Conservation (phyloP, 2,888 invertebrate genomes). For the Plagodis pulveraria region DNA sequence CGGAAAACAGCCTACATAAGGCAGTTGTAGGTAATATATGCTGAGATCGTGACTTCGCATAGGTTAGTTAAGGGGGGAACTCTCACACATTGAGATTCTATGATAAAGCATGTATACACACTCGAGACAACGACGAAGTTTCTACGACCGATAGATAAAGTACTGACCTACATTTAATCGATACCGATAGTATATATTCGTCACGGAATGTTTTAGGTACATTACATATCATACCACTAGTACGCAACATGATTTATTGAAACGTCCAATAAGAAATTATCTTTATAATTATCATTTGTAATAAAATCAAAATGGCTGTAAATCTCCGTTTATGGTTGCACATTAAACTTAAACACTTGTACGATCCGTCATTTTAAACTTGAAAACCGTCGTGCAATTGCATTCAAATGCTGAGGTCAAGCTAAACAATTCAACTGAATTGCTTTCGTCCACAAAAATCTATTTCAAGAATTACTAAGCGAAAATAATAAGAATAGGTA, state of each 20-base stretch:
- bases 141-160: constrained; percentile 10
- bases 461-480: constrained; percentile 2
- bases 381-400: constrained; percentile 2
- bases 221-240: not conserved
- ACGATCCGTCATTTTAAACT: constrained; percentile 1
- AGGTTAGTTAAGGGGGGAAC: constrained; percentile 15
- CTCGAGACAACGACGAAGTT: constrained; percentile 15
- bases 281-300: constrained; percentile 9
- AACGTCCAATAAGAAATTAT: constrained; percentile 8
- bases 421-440: not conserved
- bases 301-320: constrained; percentile 12
- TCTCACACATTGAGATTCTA: constrained; percentile 34
- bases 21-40: not conserved
- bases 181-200: constrained; percentile 8
- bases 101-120: constrained; percentile 56
- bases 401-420: constrained; percentile 9
- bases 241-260: constrained; percentile 6
- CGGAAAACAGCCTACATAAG: too few species aligned
- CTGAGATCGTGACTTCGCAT: constrained; percentile 13
- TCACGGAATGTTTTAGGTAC: not conserved
- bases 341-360: constrained; percentile 12
- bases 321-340: constrained; percentile 5
- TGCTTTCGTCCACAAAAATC: constrained; percentile 3
- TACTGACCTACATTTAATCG: constrained; percentile 14
- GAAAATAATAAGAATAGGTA: not conserved